Evolutionary conservation across 2,797 vertebrate species (phyloP), one percentile per base, ranked within the genome.

Genomic region (Chrosomus eos): DNA sequence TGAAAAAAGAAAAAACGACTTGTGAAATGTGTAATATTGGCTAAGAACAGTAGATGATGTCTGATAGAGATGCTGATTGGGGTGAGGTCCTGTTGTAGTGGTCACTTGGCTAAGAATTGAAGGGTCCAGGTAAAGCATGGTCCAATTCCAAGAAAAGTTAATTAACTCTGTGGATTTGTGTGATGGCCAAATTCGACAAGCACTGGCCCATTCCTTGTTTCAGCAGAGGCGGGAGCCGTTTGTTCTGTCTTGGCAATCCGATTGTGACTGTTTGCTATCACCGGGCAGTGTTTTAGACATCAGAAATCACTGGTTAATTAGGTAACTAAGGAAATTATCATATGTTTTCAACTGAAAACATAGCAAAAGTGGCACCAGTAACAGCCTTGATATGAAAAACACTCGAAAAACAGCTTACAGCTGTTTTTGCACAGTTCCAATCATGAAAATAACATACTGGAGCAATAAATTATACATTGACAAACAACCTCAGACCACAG

Each of bases 101-200:
- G 72, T 89, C 81, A 84, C 71, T 76, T 88, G 89, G 85, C 85
- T 66, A 51, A 80, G 70, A 73, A 80, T 78, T 71, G 72, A 76
- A 87, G 55, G 66, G 80, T 74, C 36, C 86, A 88, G 87, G 87
- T 87, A 88, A 80, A 85, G 74, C 82, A 84, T 80, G 85, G 78
- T 87, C 60, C 73, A 51, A 67, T 53, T 89, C 86, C 89, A 87
- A 88, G 82, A 86, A 87, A 87, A 88, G 84, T 87, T 88, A 84
- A 90, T 90, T 88, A 88, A 88, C 79, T 88, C 74, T 40, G 82
- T 80, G 81, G 81, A 84, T 87, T 80, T 71, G 78, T 43, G 45
- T 40, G 87, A 90, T 90, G 82, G 89, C 89, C 89, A 88, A 68
- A 83, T 43, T 28, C 67, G 87, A 90, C 88, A 88, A 87, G 79